These are phyloP conservation scores for Anagrus nilaparvatae DNA, from an alignment of 1,140 invertebrate genomes.

Conservation along the genomic window DNA sequence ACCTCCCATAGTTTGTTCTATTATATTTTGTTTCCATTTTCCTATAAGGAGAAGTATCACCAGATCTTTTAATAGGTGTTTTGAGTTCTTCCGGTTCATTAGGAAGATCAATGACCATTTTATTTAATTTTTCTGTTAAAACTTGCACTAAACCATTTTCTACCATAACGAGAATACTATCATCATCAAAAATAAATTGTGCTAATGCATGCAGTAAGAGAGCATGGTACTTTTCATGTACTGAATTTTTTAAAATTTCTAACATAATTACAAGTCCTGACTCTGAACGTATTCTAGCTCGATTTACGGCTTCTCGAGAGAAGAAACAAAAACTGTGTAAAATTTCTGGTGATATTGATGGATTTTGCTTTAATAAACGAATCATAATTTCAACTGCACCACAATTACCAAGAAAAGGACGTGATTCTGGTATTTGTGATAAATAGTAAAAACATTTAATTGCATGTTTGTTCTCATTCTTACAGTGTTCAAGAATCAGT, in stretches of 20 bases:
- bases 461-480: slow-evolving; percentile 25
- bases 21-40: slow-evolving; percentile 20
- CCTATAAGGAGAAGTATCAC: slow-evolving; percentile 16
- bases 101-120: slow-evolving; percentile 19
- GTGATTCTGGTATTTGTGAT: slow-evolving; percentile 27
- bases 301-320: slow-evolving; percentile 34
- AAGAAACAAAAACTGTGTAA: slow-evolving; percentile 29
- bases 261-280: slow-evolving; percentile 31
- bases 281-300: slow-evolving; percentile 21
- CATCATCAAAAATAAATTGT: slow-evolving; percentile 28
- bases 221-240: slow-evolving; percentile 26
- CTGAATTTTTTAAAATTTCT: slow-evolving; percentile 21
- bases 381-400: slow-evolving; percentile 26
- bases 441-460: slow-evolving; percentile 30
- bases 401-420: slow-evolving; percentile 27
- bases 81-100: slow-evolving; percentile 17
- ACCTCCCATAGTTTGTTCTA: slow-evolving; percentile 22
- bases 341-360: slow-evolving; percentile 19
- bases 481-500: slow-evolving; percentile 21
- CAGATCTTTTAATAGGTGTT: slow-evolving; percentile 22
- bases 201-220: slow-evolving; percentile 27
- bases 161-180: slow-evolving; percentile 29
- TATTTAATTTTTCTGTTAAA: slow-evolving; percentile 24
- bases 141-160: slow-evolving; percentile 32
- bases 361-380: slow-evolving; percentile 17